Base-by-base conservation (phyloP, 2,797 vertebrate genomes). In the Microctenopoma stevenorrisi region DNA sequence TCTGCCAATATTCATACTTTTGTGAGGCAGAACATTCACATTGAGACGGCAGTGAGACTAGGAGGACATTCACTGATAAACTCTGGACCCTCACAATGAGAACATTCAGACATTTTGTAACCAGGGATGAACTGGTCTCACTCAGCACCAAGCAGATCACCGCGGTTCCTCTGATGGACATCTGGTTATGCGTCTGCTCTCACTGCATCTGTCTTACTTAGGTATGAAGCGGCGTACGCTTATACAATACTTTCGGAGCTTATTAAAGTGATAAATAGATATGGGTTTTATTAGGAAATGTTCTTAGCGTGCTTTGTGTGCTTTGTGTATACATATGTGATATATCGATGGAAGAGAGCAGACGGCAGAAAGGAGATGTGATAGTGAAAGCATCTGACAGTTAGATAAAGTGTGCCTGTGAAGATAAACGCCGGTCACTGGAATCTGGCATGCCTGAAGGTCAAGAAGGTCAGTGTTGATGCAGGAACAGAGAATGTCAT, bases 31-130 rank as follows among this genome's bases (percentile, higher is more conserved):
- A 84, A 89, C 87, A 90, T 92, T 91, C 84, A 91, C 89, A 88
- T 64, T 88, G 74, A 91, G 87, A 80, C 81, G 60, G 70, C 83
- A 78, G 62, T 22, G 82, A 87, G 84, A 83, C 88, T 75, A 87
- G 90, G 88, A 89, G 91, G 89, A 91, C 80, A 84, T 88, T 89
- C 78, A 76, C 83, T 91, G 93, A 94, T 93, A 93, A 90, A 90
- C 86, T 86, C 84, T 92, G 89, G 89, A 87, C 69, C 40, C 76
- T 71, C 60, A 91, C 91, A 92, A 91, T 90, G 90, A 91, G 85
- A 89, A 89, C 90, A 92, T 92, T 93, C 86, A 92, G 85, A 81
- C 64, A 73, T 33, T 33, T 62, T 73, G 68, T 57, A 70, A 56
- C 38, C 59, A 64, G 59, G 46, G 88, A 87, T 79, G 81, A 76